Conservation (phyloP, 1,140 invertebrate genomes). For the Pollicipes pollicipes region DNA sequence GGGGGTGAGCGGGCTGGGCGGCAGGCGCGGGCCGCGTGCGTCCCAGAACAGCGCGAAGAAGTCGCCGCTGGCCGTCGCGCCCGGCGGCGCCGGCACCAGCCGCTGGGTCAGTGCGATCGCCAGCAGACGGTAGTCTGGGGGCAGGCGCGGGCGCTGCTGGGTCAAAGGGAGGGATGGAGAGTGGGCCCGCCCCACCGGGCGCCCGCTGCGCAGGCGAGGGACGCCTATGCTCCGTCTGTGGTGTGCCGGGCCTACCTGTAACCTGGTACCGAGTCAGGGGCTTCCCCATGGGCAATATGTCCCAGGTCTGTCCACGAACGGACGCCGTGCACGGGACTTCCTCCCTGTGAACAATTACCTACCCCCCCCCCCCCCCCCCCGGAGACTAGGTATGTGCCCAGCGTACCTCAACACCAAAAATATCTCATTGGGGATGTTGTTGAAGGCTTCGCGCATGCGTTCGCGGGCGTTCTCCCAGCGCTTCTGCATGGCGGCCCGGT, state of each 20-base stretch:
- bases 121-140: slow-evolving; percentile 13
- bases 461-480: slow-evolving; percentile 22
- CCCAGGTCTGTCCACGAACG: no score
- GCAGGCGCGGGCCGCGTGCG: slow-evolving; percentile 12
- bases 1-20: neutral
- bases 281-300: no score
- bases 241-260: no score
- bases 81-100: slow-evolving; percentile 11
- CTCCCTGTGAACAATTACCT: no score
- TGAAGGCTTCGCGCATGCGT: slow-evolving; percentile 15
- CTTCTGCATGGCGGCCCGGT: slow-evolving; percentile 23
- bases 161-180: no score
- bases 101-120: slow-evolving; percentile 14
- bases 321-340: no score
- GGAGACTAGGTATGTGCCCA: neutral
- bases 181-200: no score
- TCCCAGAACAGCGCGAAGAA: slow-evolving; percentile 14
- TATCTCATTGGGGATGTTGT: slow-evolving; percentile 16
- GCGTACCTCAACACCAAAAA: slow-evolving; percentile 17
- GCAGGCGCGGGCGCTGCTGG: neutral
- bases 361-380: neutral
- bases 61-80: slow-evolving; percentile 7
- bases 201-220: no score
- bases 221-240: no score
- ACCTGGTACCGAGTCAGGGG: no score